Conservation (phyloP, 2,888 invertebrate species). For the Agrilus biguttatus region DNA sequence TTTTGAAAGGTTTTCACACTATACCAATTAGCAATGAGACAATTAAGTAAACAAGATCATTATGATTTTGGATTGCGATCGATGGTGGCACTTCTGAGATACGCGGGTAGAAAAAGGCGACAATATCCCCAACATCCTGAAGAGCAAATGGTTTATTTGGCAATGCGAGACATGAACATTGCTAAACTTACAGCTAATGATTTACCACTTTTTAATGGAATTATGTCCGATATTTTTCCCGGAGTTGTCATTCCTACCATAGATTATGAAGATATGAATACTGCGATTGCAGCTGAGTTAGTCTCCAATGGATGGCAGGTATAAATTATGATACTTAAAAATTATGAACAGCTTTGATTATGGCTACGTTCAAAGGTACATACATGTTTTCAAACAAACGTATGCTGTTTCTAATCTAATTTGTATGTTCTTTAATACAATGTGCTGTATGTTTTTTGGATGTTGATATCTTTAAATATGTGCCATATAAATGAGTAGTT, state of each 20-base stretch:
- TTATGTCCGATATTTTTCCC: constrained; percentile 78
- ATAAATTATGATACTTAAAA: constrained; percentile 2
- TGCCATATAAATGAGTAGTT: no score
- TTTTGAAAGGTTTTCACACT: constrained; percentile 52
- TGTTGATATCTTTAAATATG: no score
- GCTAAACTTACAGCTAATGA: constrained; percentile 75
- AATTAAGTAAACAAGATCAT: constrained; percentile 78
- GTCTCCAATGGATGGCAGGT: constrained; percentile 40
- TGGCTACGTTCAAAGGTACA: no score
- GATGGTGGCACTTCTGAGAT: constrained; percentile 71
- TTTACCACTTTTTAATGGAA: constrained; percentile 72
- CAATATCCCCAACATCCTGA: constrained; percentile 53
- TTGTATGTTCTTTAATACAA: no score
- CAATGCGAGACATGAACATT: constrained; percentile 87
- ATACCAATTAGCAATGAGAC: constrained; percentile 71
- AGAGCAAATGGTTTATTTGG: constrained; percentile 59
- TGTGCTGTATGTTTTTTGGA: no score
- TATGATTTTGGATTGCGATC: constrained; percentile 84
- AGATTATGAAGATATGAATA: constrained; percentile 63
- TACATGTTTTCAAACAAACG: no score
- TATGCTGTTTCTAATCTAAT: no score
- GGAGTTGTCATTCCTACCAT: constrained; percentile 57
- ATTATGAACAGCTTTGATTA: neutral
- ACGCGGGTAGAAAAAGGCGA: constrained; percentile 70
- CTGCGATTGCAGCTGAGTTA: constrained; percentile 51